Base-by-base conservation (phyloP, 30 jellyfish, hydroid and myxozoan species). In the Clytia hemisphaerica region DNA sequence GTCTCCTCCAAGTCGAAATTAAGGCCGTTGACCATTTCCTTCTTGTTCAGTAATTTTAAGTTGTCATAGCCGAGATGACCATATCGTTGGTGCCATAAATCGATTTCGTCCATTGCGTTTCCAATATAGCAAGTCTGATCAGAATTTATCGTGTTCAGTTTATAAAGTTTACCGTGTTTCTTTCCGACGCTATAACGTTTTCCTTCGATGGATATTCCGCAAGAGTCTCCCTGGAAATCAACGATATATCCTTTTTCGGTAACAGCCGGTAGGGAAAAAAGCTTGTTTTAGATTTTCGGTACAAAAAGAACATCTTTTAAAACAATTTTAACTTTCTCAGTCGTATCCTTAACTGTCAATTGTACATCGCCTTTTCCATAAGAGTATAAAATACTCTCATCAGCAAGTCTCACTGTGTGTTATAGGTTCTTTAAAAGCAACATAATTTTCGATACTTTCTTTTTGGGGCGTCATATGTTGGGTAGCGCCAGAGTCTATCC, bases 401-500 rank as follows among this genome's bases (percentile, higher is more conserved):
- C 84, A 38, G 84, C 84, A n/a, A 72, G 76, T 42, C 42, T 72
- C 27, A 72, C 53, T 34, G n/a, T n/a, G n/a, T n/a, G n/a, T n/a
- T n/a, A n/a, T n/a, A n/a, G n/a, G n/a, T n/a, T n/a, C n/a, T n/a
- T n/a, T n/a, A n/a, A n/a, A n/a, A n/a, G n/a, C n/a, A n/a, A n/a
- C 45, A 27, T 51, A 71, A 16, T 34, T 40, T 2, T 2, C 31
- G 34, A 71, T 21, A 33, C 83, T 59, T 49, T 71, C 54, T 40
- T 71, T 71, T 19, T 48, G 73, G 12, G 65, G 83, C 21, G 83
- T 71, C 83, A 48, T 71, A 45, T 71, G 83, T 31, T 71, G 83
- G 4, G 83, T 48, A 15, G 83, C 76, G 18, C 83, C 83, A 38
- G 83, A 71, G 74, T 51, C 83, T 4, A 71, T 71, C 83, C 83